Percentiles rank a stretch among this genome's conserved stretches.
phyloP scores from a whole-genome alignment of 2,888 invertebrate species.

The Escarpia spicata region DNA sequence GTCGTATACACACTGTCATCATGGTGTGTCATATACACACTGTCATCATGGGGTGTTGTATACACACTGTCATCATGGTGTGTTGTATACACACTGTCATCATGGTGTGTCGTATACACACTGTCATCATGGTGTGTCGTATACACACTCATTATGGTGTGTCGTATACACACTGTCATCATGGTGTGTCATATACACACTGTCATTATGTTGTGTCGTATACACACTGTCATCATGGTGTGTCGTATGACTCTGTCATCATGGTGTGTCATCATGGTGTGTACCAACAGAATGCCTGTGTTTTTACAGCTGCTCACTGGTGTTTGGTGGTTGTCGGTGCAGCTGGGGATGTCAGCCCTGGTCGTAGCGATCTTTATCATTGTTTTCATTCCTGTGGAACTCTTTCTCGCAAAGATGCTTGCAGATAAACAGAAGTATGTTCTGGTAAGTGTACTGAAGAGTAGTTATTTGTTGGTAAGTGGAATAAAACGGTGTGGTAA shows the following conservation, averaged over 20 bases:
- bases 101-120: no score
- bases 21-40: no score
- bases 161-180: no score
- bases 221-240: no score
- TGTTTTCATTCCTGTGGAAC: slow-evolving; percentile 81
- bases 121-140: no score
- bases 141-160: no score
- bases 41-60: no score
- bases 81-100: no score
- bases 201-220: no score
- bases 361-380: slow-evolving; percentile 78
- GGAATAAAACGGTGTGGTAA: background rate
- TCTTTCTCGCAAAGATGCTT: slow-evolving; percentile 80
- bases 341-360: slow-evolving; percentile 81
- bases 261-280: background rate
- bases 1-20: no score
- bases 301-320: slow-evolving; percentile 75
- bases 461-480: background rate
- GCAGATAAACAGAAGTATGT: slow-evolving; percentile 77
- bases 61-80: no score
- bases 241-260: background rate
- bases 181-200: no score
- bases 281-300: background rate
- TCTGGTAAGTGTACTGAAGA: slow-evolving; percentile 54
- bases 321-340: slow-evolving; percentile 78